These are phyloP conservation scores for Apogon hyalosoma DNA, from an alignment of 2,797 vertebrate genomes.

Conservation along the genomic window DNA sequence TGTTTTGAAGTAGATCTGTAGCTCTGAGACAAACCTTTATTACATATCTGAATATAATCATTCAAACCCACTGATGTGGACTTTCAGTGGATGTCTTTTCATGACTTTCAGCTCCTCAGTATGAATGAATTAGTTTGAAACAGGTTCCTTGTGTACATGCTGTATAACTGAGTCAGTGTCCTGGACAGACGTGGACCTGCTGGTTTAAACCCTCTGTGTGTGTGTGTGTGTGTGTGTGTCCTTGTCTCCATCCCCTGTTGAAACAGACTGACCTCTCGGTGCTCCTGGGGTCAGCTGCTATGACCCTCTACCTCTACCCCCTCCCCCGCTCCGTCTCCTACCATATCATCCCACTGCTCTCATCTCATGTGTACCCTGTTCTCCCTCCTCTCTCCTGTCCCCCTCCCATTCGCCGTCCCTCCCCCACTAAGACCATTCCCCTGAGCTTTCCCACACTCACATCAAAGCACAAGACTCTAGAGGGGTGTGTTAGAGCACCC, in stretches of 20 bases:
- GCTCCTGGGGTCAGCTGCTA: constrained; percentile 53
- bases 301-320: constrained; percentile 7
- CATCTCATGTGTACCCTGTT: constrained; percentile 43
- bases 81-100: too few relatives aligned
- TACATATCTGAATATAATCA: too few relatives aligned
- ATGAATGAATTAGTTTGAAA: too few relatives aligned
- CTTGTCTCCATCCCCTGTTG: constrained; percentile 67
- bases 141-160: too few relatives aligned
- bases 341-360: constrained; percentile 33
- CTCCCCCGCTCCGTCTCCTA: constrained; percentile 17
- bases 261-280: constrained; percentile 74
- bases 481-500: constrained; percentile 80
- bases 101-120: too few relatives aligned
- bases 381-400: neutral
- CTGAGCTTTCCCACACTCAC: constrained; percentile 85
- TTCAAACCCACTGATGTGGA: too few relatives aligned
- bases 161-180: too few relatives aligned
- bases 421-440: constrained; percentile 74
- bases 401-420: constrained; percentile 13
- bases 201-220: constrained; percentile 33
- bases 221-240: constrained; percentile 8
- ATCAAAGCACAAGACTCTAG: constrained; percentile 78
- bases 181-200: too few relatives aligned
- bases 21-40: too few relatives aligned
- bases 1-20: too few relatives aligned